Base-by-base conservation (phyloP, 2,888 invertebrate genomes). In the Ryuthela nishihirai region DNA sequence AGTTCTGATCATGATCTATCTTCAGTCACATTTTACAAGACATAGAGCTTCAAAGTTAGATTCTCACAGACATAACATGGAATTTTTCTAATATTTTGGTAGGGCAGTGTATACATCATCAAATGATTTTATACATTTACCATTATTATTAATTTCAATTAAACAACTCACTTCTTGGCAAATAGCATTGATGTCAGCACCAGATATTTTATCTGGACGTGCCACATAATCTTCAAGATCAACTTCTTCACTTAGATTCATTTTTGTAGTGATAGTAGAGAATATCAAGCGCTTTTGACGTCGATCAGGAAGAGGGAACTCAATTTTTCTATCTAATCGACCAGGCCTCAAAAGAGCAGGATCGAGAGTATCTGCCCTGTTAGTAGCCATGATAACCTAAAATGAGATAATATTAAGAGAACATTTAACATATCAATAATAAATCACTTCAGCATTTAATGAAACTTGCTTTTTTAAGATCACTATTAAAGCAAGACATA, bases 151-250 rank as follows among this genome's bases (percentile, higher is more conserved):
- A 6, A 10, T 47, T 46, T 29, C 17, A 45, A 32, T 9, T 10
- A 24, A 43, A 34, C 15, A 15, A 60, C 67, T 54, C 66, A 81
- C 82, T 77, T 99, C 99, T 77, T 99, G 99, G 74, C 98, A 98
- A 72, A 99, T 99, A 47, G 99, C 97, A 77, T 99, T 99, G 70
- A 99, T 98, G 72, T 99, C 99, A 20, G 99, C 99, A 21, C 99
- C 98, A 42, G 95, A 97, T 69, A 99, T 97, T 76, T 93, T 90
- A 75, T 99, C 99, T 2, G 99, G 98, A 17, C 99, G 81, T 10
- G 98, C 97, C 1, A 99, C 97, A 75, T 93, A 99, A 78, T 99
- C 99, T 73, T 99, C 99, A 47, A 99, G 78, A 75, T 99, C 99
- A 1, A 98, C 98, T 76, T 99, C 99, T 71, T 99, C 99, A 47